Evolutionary conservation across 2,888 invertebrate species (phyloP).

Genomic region (Plebejus melissa): DNA sequence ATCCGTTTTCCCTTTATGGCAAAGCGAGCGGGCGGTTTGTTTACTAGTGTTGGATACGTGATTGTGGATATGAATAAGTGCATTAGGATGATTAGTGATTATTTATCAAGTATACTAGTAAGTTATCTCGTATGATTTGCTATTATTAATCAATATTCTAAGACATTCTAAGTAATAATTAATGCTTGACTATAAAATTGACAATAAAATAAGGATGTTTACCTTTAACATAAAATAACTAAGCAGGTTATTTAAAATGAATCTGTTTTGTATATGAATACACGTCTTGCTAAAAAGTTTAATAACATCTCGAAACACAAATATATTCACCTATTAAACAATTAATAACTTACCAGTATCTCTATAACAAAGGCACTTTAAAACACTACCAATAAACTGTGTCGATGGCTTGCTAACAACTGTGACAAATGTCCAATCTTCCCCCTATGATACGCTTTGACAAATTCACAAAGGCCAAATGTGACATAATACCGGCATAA

Average conservation of each 20-base stretch:
- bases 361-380: slow-evolving; percentile 4
- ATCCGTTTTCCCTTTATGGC: slow-evolving; percentile 72
- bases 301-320: background rate
- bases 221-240: no score
- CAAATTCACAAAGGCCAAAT: slow-evolving; percentile 79
- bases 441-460: slow-evolving; percentile 61
- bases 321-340: background rate
- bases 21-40: slow-evolving; percentile 51
- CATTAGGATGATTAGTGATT: background rate
- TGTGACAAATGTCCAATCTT: slow-evolving; percentile 59
- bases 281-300: background rate
- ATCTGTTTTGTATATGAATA: background rate
- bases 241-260: background rate
- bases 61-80: slow-evolving; percentile 35
- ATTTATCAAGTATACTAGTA: background rate
- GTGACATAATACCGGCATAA: slow-evolving; percentile 79
- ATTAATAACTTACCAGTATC: background rate
- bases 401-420: slow-evolving; percentile 57
- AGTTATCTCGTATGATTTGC: background rate
- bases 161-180: background rate
- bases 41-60: slow-evolving; percentile 55
- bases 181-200: no score
- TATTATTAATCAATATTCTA: background rate
- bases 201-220: no score
- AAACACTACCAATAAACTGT: slow-evolving; percentile 52